phyloP scores from a whole-genome alignment of 2,113 vertebrate species.

The Rhineura floridana region DNA sequence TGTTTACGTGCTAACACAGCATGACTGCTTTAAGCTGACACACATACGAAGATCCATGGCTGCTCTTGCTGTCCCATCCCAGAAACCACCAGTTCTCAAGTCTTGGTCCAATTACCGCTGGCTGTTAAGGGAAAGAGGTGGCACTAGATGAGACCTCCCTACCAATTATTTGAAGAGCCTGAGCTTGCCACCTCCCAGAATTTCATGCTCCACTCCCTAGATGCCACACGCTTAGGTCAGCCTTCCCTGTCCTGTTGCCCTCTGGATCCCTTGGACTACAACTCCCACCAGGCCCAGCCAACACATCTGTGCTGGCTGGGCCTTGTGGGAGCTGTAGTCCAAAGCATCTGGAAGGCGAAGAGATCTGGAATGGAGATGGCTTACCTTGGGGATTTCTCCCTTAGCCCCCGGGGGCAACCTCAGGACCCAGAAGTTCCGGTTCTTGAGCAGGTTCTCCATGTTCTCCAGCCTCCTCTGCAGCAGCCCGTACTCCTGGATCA shows the following conservation, averaged over 20 bases:
- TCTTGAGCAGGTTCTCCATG: conserved; percentile 78
- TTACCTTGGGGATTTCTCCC: conserved; percentile 79
- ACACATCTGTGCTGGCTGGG: no score
- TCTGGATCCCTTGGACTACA: no score
- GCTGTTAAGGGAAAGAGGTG: neutral
- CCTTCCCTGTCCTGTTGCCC: no score
- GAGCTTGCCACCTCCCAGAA: fast-evolving
- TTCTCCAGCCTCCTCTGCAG: conserved; percentile 79
- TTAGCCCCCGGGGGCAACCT: conserved; percentile 73
- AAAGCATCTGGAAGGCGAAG: no score
- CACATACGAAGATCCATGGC: neutral
- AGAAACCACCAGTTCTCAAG: neutral
- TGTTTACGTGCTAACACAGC: no score
- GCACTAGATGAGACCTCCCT: neutral
- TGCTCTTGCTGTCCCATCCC: fast-evolving
- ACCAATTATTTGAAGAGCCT: neutral
- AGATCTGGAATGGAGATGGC: neutral
- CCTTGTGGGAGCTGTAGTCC: no score
- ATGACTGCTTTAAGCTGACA: neutral
- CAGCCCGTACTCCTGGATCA: conserved; percentile 78
- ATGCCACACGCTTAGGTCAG: fast-evolving
- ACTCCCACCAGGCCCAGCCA: no score
- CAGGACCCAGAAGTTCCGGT: conserved; percentile 80
- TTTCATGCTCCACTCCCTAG: fast-evolving
- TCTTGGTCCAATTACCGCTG: neutral